Evolutionary conservation across 2,888 invertebrate species (phyloP).

Genomic region (Pammene aurita): DNA sequence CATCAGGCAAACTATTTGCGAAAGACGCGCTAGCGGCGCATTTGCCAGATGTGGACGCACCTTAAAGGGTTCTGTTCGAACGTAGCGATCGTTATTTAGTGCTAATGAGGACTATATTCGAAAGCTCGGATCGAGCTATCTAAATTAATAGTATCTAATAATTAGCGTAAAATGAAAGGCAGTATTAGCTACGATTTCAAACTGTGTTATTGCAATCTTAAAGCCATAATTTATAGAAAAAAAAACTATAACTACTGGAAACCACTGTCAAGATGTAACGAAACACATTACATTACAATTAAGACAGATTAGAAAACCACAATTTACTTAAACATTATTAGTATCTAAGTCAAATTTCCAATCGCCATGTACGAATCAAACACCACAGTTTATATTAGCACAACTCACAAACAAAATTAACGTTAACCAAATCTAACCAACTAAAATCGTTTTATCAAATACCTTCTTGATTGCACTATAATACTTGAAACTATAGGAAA

Average conservation of each 20-base stretch:
- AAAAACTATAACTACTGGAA: conserved; percentile 15
- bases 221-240: conserved; percentile 9
- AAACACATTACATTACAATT: not conserved
- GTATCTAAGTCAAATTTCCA: conserved; percentile 2
- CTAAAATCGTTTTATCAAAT: conserved; percentile 18
- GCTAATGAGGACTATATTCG: conserved; percentile 6
- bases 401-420: conserved; percentile 14
- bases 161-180: conserved; percentile 18
- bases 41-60: not conserved
- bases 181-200: conserved; percentile 11
- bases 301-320: conserved; percentile 1
- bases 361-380: conserved; percentile 31
- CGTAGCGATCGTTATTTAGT: conserved; percentile 28
- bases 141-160: conserved; percentile 10
- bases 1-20: not conserved
- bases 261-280: conserved; percentile 1
- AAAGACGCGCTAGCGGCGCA: not conserved
- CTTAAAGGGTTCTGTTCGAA: conserved; percentile 6
- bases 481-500: conserved; percentile 25
- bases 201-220: not conserved
- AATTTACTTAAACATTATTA: conserved; percentile 1
- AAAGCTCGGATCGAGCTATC: conserved; percentile 1
- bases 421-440: conserved; percentile 7
- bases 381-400: conserved; percentile 13
- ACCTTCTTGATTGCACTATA: conserved; percentile 32